These are phyloP conservation scores for Tragelaphus oryx DNA, from an alignment of 2,797 vertebrate species.

Conservation along the genomic window DNA sequence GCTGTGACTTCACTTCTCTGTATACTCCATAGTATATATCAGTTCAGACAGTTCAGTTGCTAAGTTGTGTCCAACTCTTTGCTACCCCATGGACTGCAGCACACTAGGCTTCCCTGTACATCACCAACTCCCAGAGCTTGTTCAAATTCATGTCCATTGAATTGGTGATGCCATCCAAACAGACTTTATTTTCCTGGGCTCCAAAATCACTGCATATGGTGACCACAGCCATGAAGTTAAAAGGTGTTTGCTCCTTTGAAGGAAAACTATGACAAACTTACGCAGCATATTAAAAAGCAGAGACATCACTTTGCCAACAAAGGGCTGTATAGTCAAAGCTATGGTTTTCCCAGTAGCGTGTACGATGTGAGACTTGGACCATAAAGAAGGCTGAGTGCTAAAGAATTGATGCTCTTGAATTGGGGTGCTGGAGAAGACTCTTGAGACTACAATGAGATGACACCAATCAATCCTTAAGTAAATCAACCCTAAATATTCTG, in stretches of 20 bases:
- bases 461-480: not conserved
- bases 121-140: not conserved
- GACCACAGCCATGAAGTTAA: not conserved
- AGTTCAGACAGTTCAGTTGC: not conserved
- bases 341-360: not conserved
- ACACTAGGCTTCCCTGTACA: not conserved
- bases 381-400: not conserved
- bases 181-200: not conserved
- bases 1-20: not conserved
- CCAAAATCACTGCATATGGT: not conserved
- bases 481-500: not conserved
- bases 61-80: not conserved
- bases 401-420: not conserved
- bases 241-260: not conserved
- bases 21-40: not conserved
- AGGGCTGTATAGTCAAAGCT: not conserved
- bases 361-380: not conserved
- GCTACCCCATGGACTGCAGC: not conserved
- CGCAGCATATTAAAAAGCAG: not conserved
- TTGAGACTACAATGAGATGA: not conserved
- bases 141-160: not conserved
- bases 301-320: not conserved
- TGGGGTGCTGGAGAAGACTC: not conserved
- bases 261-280: not conserved
- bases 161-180: not conserved